Evolutionary conservation across 2,113 vertebrate genomes (phyloP).

Genomic region (Ploceus nigricollis): DNA sequence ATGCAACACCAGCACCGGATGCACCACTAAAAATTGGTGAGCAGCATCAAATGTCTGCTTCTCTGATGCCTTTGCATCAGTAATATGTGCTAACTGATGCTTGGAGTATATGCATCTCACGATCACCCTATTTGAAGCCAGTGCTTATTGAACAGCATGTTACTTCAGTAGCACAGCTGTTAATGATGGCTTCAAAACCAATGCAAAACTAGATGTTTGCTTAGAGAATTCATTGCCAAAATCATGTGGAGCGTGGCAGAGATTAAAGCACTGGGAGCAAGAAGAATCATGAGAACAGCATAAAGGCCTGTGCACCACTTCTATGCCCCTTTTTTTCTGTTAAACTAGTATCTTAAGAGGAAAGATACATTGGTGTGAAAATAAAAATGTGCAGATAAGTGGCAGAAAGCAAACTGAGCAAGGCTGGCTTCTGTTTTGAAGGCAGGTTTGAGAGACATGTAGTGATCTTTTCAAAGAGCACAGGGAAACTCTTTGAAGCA

Average conservation of each 20-base stretch:
- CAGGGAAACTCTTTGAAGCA: neutral
- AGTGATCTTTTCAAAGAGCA: neutral
- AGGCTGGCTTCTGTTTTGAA: neutral
- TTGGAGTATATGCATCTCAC: neutral
- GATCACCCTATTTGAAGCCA: neutral
- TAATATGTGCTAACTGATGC: neutral
- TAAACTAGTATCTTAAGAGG: neutral
- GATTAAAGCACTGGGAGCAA: neutral
- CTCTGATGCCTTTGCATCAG: neutral
- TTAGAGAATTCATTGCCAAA: neutral
- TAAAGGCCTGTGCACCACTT: neutral
- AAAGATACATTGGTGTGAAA: neutral
- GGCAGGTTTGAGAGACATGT: neutral
- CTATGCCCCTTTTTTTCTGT: neutral
- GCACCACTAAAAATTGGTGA: constrained; percentile 87
- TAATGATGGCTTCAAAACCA: neutral
- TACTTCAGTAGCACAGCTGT: neutral
- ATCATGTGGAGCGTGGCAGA: rapidly evolving
- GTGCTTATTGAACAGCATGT: neutral
- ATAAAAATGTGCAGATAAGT: neutral
- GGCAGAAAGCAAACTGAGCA: neutral
- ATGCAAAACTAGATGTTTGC: neutral
- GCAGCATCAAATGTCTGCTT: neutral
- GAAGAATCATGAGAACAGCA: neutral
- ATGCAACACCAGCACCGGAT: constrained; percentile 85